phyloP scores from a whole-genome alignment of 2,888 invertebrate species.

The Luperina nickerlii region DNA sequence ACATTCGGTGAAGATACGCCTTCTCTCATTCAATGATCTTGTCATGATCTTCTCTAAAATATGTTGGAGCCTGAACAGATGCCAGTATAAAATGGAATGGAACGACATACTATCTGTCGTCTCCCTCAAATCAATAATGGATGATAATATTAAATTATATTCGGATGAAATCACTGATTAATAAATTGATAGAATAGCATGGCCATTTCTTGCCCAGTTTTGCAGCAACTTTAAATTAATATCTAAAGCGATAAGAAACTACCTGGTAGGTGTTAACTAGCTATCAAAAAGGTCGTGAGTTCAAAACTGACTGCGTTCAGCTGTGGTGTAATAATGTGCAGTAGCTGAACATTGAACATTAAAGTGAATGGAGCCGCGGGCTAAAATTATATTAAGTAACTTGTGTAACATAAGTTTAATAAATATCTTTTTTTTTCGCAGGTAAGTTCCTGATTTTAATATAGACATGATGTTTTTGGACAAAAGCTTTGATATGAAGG shows the following conservation, averaged over 20 bases:
- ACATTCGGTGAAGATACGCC: not conserved
- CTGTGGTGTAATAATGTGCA: constrained; percentile 54
- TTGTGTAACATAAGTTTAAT: constrained; percentile 41
- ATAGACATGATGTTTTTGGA: not conserved
- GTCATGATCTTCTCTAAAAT: not conserved
- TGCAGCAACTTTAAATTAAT: constrained; percentile 54
- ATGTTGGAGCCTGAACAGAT: not conserved
- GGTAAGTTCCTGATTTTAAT: constrained; percentile 67
- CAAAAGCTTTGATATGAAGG: constrained; percentile 21
- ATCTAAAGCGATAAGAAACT: constrained; percentile 57
- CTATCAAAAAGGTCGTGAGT: constrained; percentile 60
- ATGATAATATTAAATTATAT: not conserved
- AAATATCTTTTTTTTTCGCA: constrained; percentile 66
- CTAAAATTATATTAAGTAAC: constrained; percentile 45
- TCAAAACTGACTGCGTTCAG: constrained; percentile 52
- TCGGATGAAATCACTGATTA: not conserved
- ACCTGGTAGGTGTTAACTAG: constrained; percentile 56
- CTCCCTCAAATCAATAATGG: not conserved
- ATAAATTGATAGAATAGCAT: not conserved
- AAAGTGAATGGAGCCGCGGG: constrained; percentile 58
- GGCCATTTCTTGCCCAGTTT: not conserved
- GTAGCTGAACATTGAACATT: constrained; percentile 55
- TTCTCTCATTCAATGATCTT: constrained; percentile 10
- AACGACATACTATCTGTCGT: not conserved
- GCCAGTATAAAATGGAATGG: not conserved